Evolutionary conservation across 2,888 invertebrate species (phyloP), one percentile per base, ranked within the genome.

Genomic region (Blera fallax): DNA sequence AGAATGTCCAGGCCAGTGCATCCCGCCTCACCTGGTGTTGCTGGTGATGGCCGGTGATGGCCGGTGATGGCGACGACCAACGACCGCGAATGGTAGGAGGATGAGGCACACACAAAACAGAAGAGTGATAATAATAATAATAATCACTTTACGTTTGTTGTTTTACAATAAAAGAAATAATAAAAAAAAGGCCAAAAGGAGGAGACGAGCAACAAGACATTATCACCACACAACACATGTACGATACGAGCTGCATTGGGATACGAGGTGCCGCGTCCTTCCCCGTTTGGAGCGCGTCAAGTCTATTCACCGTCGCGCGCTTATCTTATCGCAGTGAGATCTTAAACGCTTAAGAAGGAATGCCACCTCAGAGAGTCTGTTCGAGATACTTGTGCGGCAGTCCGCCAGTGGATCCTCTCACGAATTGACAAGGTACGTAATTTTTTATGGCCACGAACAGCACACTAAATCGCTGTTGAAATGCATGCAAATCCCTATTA

Each of bases 101-200:
- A 70, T 43, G 50, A 58, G 48, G 29, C 52, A 58, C 37, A 32
- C 32, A 32, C 8, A 32, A 72, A 80, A 76, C 80, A 70, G 81
- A 85, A 85, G 84, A 81, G 81, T 85, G 76, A 85, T 81, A 85
- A 81, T 85, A 81, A 85, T 81, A 85, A 81, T 81, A 81, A 85
- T 85, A 85, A 85, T 81, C 85, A 85, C 72, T 85, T 85, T 81
- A 85, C 81, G 85, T 85, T 83, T 83, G 79, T 83, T 83, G 79
- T 79, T 85, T 85, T 65, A 72, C 85, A 77, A 81, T 81, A 85
- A 84, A 83, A 79, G 34, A 80, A 62, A 69, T 43, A 54, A 74
- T 43, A 74, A 80, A 73, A 56, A 21, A 16, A 14, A 52, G 29
- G 32, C 37, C 37, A 34, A 11, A 24, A 8, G 27, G 24, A 43